These are phyloP conservation scores for Turritopsis rubra DNA, from an alignment of 30 jellyfish, hydroid and myxozoan genomes.

Conservation along the genomic window DNA sequence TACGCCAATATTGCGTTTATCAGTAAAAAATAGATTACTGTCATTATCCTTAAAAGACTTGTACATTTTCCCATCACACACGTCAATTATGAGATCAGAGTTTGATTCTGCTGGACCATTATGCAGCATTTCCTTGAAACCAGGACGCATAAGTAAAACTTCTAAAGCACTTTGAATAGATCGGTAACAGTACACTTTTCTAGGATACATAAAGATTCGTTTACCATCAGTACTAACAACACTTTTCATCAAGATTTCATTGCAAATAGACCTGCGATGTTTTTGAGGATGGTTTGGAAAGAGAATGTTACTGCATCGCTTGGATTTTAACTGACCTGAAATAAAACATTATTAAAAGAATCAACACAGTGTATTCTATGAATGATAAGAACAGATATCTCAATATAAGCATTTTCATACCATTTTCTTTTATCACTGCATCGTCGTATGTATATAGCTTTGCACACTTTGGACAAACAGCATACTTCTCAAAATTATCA, in stretches of 20 bases:
- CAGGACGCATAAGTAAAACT: background rate
- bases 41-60: background rate
- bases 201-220: background rate
- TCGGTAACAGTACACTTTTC: background rate
- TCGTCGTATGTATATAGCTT: background rate
- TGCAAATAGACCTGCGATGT: background rate
- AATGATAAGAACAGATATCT: background rate
- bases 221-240: slow-evolving; percentile 3
- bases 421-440: background rate
- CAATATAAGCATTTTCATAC: background rate
- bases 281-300: slow-evolving; percentile 4
- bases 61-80: slow-evolving; percentile 10
- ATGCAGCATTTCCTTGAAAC: slow-evolving; percentile 12
- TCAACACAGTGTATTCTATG: background rate
- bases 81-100: background rate
- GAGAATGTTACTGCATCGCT: background rate
- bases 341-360: background rate
- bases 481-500: background rate
- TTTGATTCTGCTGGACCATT: slow-evolving; percentile 15
- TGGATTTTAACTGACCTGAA: slow-evolving; percentile 8
- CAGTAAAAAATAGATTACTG: slow-evolving; percentile 3
- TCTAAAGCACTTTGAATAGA: background rate
- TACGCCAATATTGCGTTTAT: slow-evolving; percentile 2
- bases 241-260: slow-evolving; percentile 1
- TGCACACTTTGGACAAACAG: slow-evolving; percentile 10